Evolutionary conservation across 2,888 invertebrate genomes (phyloP).

Genomic region (Nyleta sp.): DNA sequence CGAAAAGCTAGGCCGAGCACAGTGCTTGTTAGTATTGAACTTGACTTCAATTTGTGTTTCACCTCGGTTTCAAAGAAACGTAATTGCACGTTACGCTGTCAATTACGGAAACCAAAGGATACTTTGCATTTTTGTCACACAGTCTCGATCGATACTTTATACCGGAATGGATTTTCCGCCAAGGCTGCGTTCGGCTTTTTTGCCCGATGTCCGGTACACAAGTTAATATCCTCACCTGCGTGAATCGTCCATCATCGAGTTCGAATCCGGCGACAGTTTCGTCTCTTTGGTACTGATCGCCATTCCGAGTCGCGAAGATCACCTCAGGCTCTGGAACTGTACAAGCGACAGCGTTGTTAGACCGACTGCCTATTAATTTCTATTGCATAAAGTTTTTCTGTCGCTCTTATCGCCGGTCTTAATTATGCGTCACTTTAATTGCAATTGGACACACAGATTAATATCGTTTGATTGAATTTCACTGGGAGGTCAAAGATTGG

Average conservation of each 20-base stretch:
- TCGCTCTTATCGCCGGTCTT: no score
- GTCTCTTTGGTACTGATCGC: conserved; percentile 59
- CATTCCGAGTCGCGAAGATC: conserved; percentile 70
- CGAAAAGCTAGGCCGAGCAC: conserved; percentile 5
- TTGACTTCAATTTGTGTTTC: conserved; percentile 44
- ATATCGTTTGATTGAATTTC: no score
- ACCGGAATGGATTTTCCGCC: conserved; percentile 22
- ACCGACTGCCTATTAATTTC: no score
- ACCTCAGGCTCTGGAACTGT: conserved; percentile 75
- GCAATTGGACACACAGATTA: no score
- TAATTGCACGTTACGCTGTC: conserved; percentile 14
- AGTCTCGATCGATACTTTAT: conserved; percentile 29
- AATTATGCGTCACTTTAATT: no score
- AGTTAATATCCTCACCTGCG: conserved; percentile 72
- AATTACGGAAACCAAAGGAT: no score
- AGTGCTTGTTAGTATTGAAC: conserved; percentile 23
- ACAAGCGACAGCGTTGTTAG: conserved; percentile 4
- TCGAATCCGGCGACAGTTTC: conserved; percentile 52
- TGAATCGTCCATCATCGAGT: conserved; percentile 74
- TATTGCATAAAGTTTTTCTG: no score
- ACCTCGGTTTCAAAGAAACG: conserved; percentile 32
- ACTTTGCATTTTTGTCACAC: conserved; percentile 18
- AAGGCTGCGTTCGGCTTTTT: conserved; percentile 5
- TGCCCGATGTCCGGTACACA: background rate
- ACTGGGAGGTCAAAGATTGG: no score